phyloP scores from a whole-genome alignment of 2,888 invertebrate species.

The Eugnorisma glareosa region DNA sequence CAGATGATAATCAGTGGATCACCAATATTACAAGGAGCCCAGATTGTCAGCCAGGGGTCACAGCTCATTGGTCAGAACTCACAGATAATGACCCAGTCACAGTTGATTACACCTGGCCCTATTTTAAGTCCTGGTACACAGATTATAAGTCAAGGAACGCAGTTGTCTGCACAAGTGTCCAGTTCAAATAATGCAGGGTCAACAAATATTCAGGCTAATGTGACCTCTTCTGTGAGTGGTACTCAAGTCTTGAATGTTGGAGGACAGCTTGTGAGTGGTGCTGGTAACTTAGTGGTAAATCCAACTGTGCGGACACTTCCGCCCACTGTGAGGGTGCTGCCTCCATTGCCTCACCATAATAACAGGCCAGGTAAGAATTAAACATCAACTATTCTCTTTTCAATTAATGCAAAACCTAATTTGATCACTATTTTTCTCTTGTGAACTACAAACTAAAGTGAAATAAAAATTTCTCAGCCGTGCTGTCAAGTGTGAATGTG shows the following conservation, averaged over 20 bases:
- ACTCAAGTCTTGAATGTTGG: constrained; percentile 85
- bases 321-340: constrained; percentile 85
- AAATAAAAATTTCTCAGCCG: constrained; percentile 65
- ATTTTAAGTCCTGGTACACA: constrained; percentile 85
- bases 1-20: constrained; percentile 87
- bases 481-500: constrained; percentile 82
- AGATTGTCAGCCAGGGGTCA: constrained; percentile 86
- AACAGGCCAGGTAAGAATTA: constrained; percentile 82
- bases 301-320: constrained; percentile 85
- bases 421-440: neutral
- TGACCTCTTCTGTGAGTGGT: constrained; percentile 78
- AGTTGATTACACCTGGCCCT: constrained; percentile 82
- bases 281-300: constrained; percentile 83
- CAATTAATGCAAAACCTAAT: neutral
- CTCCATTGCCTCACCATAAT: constrained; percentile 84
- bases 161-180: constrained; percentile 82
- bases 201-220: constrained; percentile 76
- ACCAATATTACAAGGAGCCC: constrained; percentile 85
- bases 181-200: constrained; percentile 74
- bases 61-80: constrained; percentile 84
- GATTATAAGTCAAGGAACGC: constrained; percentile 88
- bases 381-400: neutral
- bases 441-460: neutral
- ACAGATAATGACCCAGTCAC: constrained; percentile 85
- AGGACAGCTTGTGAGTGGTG: constrained; percentile 80